Conservation (phyloP, 2,113 vertebrate species). For the Acinonyx jubatus region DNA sequence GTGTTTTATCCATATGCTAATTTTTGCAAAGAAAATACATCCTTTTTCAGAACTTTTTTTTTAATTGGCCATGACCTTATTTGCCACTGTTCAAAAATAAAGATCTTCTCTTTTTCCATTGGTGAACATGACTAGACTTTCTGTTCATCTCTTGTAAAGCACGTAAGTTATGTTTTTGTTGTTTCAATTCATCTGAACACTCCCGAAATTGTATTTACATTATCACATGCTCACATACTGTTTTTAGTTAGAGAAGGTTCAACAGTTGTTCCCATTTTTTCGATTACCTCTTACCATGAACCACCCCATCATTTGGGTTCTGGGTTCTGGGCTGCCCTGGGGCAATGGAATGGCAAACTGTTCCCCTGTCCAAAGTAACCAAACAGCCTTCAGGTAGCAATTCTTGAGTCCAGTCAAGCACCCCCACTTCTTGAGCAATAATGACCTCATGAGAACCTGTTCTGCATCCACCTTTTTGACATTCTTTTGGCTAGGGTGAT, state of each 20-base stretch:
- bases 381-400: not conserved
- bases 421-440: not conserved
- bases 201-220: not conserved
- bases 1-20: not conserved
- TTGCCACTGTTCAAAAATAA: not conserved
- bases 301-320: not conserved
- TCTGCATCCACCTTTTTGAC: not conserved
- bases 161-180: not conserved
- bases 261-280: not conserved
- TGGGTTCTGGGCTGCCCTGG: not conserved
- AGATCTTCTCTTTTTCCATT: not conserved
- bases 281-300: not conserved
- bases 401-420: not conserved
- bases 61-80: not conserved
- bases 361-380: not conserved
- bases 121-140: not conserved
- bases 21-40: conserved; percentile 15
- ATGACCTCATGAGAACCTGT: not conserved
- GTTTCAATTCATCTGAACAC: not conserved
- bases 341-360: not conserved
- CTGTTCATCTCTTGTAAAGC: not conserved
- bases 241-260: not conserved
- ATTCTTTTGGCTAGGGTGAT: not conserved
- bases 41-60: not conserved
- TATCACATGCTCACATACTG: not conserved